Conservation (phyloP, 2,888 invertebrate species). For the Scaptomyza tumidula region DNA sequence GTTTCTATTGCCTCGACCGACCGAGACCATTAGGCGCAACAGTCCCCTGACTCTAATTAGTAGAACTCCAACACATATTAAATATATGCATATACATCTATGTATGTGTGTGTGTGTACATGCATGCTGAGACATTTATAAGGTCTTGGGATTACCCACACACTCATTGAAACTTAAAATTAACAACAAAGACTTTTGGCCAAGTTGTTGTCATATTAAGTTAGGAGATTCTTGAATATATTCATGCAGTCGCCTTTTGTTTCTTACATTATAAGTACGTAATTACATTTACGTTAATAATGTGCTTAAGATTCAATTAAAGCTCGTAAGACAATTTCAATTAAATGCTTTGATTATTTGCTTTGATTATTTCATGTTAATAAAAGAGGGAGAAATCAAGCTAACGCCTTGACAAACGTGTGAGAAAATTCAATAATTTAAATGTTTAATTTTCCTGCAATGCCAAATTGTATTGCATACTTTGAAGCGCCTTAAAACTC, state of each 20-base stretch:
- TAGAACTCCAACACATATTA: constrained; percentile 43
- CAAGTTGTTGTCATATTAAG: constrained; percentile 36
- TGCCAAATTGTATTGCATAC: constrained; percentile 9
- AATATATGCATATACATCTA: constrained; percentile 34
- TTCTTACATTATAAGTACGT: background rate
- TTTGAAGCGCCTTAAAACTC: background rate
- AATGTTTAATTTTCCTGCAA: background rate
- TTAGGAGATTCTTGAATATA: constrained; percentile 27
- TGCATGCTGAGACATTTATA: constrained; percentile 1
- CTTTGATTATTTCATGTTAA: background rate
- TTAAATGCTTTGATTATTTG: background rate
- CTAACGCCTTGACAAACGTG: too few relatives aligned
- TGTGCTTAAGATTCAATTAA: background rate
- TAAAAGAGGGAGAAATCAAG: background rate
- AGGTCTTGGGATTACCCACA: background rate
- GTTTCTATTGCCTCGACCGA: constrained; percentile 37
- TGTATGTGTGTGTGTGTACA: background rate
- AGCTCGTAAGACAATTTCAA: background rate
- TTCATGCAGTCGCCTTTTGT: constrained; percentile 12
- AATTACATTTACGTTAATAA: constrained; percentile 13
- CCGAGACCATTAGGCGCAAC: constrained; percentile 45
- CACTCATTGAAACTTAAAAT: constrained; percentile 39
- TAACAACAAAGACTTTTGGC: constrained; percentile 40
- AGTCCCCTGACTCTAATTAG: constrained; percentile 55
- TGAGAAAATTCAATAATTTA: background rate